Evolutionary conservation across 2,113 vertebrate genomes (phyloP).

Genomic region (Phylloscopus whistleri): DNA sequence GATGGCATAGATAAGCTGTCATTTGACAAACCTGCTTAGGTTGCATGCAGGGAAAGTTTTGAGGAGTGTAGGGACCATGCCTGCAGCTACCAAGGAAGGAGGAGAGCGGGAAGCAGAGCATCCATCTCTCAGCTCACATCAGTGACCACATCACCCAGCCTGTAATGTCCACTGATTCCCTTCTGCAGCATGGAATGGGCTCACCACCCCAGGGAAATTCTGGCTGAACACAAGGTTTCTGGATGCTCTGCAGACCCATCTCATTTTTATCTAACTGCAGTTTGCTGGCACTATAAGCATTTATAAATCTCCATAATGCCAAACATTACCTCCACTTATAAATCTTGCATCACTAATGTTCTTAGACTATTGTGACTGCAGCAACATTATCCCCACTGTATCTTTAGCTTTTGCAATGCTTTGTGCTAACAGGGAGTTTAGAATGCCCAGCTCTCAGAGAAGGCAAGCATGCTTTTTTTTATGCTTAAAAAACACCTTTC

Average conservation of each 20-base stretch:
- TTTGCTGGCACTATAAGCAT: neutral
- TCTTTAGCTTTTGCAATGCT: neutral
- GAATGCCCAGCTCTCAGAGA: neutral
- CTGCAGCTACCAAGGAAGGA: neutral
- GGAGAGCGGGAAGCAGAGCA: neutral
- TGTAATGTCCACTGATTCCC: neutral
- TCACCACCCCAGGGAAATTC: neutral
- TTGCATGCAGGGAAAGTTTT: neutral
- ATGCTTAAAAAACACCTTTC: neutral
- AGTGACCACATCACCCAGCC: neutral
- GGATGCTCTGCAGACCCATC: neutral
- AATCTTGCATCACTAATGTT: neutral
- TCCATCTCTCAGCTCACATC: accelerated
- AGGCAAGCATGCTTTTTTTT: neutral
- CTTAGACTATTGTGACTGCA: neutral
- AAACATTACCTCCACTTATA: neutral
- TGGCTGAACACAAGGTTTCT: neutral
- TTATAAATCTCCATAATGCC: neutral
- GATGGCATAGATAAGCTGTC: neutral
- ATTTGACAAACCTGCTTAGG: neutral
- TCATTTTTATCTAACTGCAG: neutral
- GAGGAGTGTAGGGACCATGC: neutral
- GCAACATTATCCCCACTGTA: neutral
- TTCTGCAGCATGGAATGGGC: neutral
- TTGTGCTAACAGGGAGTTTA: neutral